A percentile compares a stretch with the other conserved stretches of the same genome.
phyloP scores from a whole-genome alignment of 2,888 invertebrate genomes.

The Cinara cedri region DNA sequence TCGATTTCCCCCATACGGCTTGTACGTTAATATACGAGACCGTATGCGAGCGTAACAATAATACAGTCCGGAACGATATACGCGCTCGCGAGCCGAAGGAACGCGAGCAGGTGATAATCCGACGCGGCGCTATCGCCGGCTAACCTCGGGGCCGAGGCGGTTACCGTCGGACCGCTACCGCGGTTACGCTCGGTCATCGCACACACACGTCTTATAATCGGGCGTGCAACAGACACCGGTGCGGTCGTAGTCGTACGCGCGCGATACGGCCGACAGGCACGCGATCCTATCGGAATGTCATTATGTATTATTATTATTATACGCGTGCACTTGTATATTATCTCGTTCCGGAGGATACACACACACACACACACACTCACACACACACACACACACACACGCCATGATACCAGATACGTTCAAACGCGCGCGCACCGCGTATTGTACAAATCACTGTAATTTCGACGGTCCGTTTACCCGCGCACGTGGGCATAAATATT shows the following conservation, averaged over 20 bases:
- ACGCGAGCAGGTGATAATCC: neutral
- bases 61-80: too few relatives aligned
- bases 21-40: too few relatives aligned
- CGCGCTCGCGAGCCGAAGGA: too few relatives aligned
- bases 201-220: too few relatives aligned
- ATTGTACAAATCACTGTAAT: conserved; percentile 45
- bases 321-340: neutral
- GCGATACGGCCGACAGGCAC: conserved; percentile 43
- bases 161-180: conserved; percentile 20
- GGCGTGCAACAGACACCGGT: neutral
- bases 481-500: neutral
- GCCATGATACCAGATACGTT: neutral
- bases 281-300: conserved; percentile 55
- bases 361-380: neutral
- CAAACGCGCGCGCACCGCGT: too few relatives aligned
- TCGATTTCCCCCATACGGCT: too few relatives aligned
- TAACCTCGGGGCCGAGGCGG: conserved; percentile 38
- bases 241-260: too few relatives aligned
- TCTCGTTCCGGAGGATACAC: neutral
- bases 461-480: conserved; percentile 16
- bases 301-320: conserved; percentile 20
- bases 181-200: conserved; percentile 2
- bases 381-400: neutral
- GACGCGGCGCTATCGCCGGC: neutral
- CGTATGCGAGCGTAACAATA: neutral